Percentiles rank a stretch among this genome's conserved stretches.
phyloP scores from a whole-genome alignment of 2,113 vertebrate species.

The Corythoichthys haematopterus region DNA sequence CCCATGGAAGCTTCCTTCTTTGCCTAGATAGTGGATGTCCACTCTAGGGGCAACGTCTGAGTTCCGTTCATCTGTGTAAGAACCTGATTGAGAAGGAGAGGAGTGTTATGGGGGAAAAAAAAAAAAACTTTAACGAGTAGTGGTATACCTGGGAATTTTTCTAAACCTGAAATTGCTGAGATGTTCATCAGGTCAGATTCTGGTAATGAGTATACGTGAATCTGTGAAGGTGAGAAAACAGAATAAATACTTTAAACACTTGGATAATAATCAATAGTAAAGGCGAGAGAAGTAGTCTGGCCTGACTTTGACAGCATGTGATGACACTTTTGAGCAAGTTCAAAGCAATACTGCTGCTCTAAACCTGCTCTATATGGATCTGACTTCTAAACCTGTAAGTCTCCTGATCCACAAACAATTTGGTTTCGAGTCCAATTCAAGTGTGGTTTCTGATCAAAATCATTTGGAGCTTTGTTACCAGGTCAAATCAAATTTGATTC shows the following conservation, averaged over 20 bases:
- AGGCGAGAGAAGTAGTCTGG: too few species aligned
- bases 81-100: not conserved
- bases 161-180: conserved; percentile 36
- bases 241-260: conserved; percentile 5
- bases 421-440: not conserved
- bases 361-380: not conserved
- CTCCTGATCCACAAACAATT: too few species aligned
- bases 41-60: not conserved
- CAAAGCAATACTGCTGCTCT: conserved; percentile 22
- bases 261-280: conserved; percentile 16
- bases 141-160: conserved; percentile 56
- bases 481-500: not conserved
- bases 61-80: not conserved
- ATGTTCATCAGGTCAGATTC: conserved; percentile 52
- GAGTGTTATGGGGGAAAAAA: not conserved
- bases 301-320: too few species aligned
- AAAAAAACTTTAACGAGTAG: not conserved
- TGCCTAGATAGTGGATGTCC: not conserved
- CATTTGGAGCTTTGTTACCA: not conserved
- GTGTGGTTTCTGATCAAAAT: not conserved
- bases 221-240: conserved; percentile 34
- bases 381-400: not conserved
- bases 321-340: too few species aligned
- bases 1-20: not conserved
- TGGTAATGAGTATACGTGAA: conserved; percentile 38